Conservation (phyloP, 2,888 invertebrate species). For the Chelonus formosanus region DNA sequence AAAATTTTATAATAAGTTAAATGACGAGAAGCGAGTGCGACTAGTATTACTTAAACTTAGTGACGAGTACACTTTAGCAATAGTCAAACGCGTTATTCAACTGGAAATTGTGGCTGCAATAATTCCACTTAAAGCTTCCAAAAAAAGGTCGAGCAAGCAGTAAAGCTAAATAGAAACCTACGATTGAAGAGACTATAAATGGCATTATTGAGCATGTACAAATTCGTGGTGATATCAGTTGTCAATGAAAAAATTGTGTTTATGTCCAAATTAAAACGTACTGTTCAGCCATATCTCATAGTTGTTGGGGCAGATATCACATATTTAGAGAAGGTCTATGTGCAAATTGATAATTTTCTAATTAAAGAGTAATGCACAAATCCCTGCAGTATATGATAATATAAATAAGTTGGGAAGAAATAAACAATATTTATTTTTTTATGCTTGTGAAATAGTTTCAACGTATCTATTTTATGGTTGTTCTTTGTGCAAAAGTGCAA, state of each 20-base stretch:
- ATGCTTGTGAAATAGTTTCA: background rate
- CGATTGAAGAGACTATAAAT: too few relatives aligned
- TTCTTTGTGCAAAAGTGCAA: background rate
- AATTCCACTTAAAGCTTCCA: too few relatives aligned
- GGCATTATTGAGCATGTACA: background rate
- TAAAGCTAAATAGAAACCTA: too few relatives aligned
- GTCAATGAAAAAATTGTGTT: background rate
- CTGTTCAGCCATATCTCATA: background rate
- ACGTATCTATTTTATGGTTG: background rate
- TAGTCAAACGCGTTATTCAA: too few relatives aligned
- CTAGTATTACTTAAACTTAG: too few relatives aligned
- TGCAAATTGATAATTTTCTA: background rate
- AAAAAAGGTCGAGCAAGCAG: too few relatives aligned
- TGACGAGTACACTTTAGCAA: too few relatives aligned
- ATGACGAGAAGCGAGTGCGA: too few relatives aligned
- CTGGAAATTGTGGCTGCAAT: too few relatives aligned
- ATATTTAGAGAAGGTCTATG: background rate
- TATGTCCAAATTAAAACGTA: background rate
- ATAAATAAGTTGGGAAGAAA: background rate
- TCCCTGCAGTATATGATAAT: background rate
- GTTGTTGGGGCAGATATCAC: background rate
- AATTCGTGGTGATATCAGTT: background rate
- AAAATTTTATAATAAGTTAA: too few relatives aligned
- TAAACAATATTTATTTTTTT: background rate
- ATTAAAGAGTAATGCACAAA: background rate